Evolutionary conservation across 2,113 vertebrate species (phyloP).

Genomic region (Centropristis striata): DNA sequence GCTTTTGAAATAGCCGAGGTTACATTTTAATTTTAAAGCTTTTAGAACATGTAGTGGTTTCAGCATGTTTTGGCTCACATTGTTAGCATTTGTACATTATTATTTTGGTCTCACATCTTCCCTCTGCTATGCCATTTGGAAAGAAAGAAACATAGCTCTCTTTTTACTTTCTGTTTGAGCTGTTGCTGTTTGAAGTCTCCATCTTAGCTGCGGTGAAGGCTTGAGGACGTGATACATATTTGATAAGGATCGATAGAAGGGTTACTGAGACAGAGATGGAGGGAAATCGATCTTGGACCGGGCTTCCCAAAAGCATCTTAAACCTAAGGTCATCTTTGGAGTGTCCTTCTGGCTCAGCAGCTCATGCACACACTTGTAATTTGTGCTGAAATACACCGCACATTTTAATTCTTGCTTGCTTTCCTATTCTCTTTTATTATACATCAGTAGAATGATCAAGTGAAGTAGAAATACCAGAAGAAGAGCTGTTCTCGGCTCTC

Average conservation of each 20-base stretch:
- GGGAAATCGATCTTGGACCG: conserved; percentile 76
- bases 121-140: conserved; percentile 36
- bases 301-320: conserved; percentile 79
- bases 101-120: conserved; percentile 34
- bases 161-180: conserved; percentile 74
- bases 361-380: conserved; percentile 35
- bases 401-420: conserved; percentile 11
- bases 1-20: conserved; percentile 39
- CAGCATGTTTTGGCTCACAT: background rate
- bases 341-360: conserved; percentile 37
- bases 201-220: conserved; percentile 70
- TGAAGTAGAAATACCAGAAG: conserved; percentile 1
- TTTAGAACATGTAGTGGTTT: conserved; percentile 3
- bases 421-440: conserved; percentile 10
- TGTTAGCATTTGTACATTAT: conserved; percentile 22
- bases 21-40: conserved; percentile 35
- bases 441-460: conserved; percentile 4
- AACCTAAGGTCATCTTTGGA: conserved; percentile 67
- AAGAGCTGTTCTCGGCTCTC: conserved; percentile 11
- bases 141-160: conserved; percentile 51
- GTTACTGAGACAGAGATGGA: conserved; percentile 78
- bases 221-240: conserved; percentile 84
- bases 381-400: conserved; percentile 38
- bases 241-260: conserved; percentile 82
- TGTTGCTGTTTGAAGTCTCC: conserved; percentile 78